A percentile compares a stretch with the other conserved stretches of the same genome.
Evolutionary conservation across 2,888 invertebrate genomes (phyloP).

Genomic region (Caenorhabditis becei): DNA sequence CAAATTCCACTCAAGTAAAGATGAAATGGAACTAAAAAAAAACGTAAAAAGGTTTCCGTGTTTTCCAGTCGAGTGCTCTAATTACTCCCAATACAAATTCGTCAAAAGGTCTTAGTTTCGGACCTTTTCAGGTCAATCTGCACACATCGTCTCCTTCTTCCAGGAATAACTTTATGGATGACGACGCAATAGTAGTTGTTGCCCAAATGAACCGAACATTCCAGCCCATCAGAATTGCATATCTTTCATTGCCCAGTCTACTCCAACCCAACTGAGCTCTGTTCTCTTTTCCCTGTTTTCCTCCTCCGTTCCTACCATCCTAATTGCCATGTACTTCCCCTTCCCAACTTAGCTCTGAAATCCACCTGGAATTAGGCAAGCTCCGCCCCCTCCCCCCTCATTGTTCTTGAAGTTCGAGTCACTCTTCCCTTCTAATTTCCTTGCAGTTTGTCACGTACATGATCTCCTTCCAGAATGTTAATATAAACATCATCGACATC

Average conservation of each 20-base stretch:
- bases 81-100: conserved; percentile 17
- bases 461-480: conserved; percentile 41
- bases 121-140: conserved; percentile 29
- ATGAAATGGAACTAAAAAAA: neutral
- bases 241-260: neutral
- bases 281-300: neutral
- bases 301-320: neutral
- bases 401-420: conserved; percentile 2
- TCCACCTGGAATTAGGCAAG: conserved; percentile 4
- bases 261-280: neutral
- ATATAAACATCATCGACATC: conserved; percentile 22
- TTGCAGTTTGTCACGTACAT: conserved; percentile 33
- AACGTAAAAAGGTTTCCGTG: conserved; percentile 12
- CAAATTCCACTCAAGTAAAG: conserved; percentile 4
- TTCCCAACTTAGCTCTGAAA: neutral
- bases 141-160: neutral
- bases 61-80: conserved; percentile 40
- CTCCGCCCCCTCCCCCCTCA: neutral
- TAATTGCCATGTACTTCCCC: neutral
- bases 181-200: neutral
- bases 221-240: conserved; percentile 15
- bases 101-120: neutral
- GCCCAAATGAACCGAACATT: neutral
- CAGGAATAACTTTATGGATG: conserved; percentile 7
- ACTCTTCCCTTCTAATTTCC: neutral